A percentile compares a stretch with the other conserved stretches of the same genome.
These are phyloP conservation scores for Gonocerus acuteangulatus DNA, from an alignment of 2,888 invertebrate species.

Conservation along the genomic window DNA sequence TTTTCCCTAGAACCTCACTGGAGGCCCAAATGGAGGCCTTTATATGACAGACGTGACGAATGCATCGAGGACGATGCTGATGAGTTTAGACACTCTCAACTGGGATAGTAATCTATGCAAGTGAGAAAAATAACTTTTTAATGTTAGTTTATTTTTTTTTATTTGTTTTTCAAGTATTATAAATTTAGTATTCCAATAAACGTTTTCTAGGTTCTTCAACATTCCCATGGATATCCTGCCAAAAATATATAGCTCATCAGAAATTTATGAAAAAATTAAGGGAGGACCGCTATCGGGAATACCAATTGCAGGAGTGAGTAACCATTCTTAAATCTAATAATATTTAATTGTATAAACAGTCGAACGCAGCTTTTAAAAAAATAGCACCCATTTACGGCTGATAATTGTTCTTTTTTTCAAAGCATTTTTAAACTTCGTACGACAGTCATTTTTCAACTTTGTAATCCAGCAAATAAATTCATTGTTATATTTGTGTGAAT, in stretches of 20 bases:
- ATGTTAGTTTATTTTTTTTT: background rate
- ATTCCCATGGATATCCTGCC: constrained; percentile 79
- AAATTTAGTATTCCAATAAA: too few species aligned
- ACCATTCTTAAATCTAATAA: background rate
- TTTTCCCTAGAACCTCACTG: constrained; percentile 58
- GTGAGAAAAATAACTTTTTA: constrained; percentile 41
- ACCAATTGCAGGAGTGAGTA: constrained; percentile 78
- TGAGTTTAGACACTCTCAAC: constrained; percentile 79
- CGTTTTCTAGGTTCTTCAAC: constrained; percentile 67
- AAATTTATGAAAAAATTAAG: constrained; percentile 79
- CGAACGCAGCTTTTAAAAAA: too few species aligned
- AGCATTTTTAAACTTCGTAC: too few species aligned
- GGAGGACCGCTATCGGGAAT: constrained; percentile 67
- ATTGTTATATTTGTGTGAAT: too few species aligned
- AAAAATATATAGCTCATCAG: constrained; percentile 81
- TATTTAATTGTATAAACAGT: background rate
- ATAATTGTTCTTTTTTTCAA: too few species aligned
- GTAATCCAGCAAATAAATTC: too few species aligned
- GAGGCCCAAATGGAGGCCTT: constrained; percentile 54
- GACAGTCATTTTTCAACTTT: too few species aligned
- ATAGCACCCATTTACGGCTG: too few species aligned
- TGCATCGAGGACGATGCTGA: constrained; percentile 90
- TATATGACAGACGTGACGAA: constrained; percentile 95
- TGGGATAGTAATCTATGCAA: constrained; percentile 83
- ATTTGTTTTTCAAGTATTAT: background rate